Percentiles rank a stretch among this genome's conserved stretches.
These are phyloP conservation scores for Palythoa caribaeorum DNA, from an alignment of 92 coral and sea anemone species.

Conservation along the genomic window DNA sequence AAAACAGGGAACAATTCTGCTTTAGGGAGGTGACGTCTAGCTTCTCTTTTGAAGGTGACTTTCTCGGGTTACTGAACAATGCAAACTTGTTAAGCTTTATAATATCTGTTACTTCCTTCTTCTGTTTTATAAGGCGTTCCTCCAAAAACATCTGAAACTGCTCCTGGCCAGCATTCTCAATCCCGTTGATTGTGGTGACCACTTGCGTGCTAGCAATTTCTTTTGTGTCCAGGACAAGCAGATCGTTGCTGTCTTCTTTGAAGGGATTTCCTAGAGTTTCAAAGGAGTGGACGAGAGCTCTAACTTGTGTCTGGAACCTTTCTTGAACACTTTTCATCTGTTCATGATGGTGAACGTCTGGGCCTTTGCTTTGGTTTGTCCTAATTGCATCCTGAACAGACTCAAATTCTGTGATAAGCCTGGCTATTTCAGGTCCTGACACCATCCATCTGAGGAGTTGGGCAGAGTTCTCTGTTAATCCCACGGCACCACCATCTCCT, in stretches of 20 bases:
- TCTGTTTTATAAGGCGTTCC: conserved; percentile 40
- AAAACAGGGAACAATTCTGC: conserved; percentile 59
- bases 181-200: conserved; percentile 13
- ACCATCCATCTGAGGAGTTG: conserved; percentile 60
- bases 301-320: conserved; percentile 43
- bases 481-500: conserved; percentile 52
- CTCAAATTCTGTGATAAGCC: conserved; percentile 46
- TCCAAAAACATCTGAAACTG: conserved; percentile 40
- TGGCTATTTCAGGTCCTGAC: conserved; percentile 53
- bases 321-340: conserved; percentile 15
- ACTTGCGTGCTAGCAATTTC: conserved; percentile 25
- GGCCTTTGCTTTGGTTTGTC: background rate
- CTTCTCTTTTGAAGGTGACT: conserved; percentile 12
- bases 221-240: conserved; percentile 49
- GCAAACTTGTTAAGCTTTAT: conserved; percentile 46
- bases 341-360: background rate
- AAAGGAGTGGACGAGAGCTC: background rate
- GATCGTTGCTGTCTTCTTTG: conserved; percentile 34
- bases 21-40: conserved; percentile 42
- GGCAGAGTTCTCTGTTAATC: conserved; percentile 44
- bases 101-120: conserved; percentile 9
- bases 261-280: conserved; percentile 17
- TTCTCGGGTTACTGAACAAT: conserved; percentile 42
- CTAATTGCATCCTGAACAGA: background rate
- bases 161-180: conserved; percentile 29